Conservation (phyloP, 1,140 invertebrate genomes). For the Calosoma granatense region DNA sequence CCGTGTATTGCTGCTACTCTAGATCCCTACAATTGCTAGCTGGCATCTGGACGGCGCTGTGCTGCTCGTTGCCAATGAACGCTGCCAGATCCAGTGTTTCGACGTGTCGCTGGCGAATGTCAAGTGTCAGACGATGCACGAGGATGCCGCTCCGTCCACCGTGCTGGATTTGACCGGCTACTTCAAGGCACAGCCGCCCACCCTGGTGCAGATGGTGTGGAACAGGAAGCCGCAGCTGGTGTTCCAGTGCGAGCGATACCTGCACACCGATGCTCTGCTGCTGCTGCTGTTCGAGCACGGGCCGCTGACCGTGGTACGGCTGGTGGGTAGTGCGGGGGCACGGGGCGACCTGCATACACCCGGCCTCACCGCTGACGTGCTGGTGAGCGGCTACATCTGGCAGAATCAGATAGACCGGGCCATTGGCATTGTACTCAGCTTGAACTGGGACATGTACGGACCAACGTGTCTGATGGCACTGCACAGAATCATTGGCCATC, state of each 20-base stretch:
- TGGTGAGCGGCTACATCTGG: constrained; percentile 54
- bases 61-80: constrained; percentile 56
- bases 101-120: constrained; percentile 59
- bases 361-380: constrained; percentile 42
- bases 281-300: constrained; percentile 52
- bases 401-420: constrained; percentile 56
- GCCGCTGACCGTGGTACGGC: constrained; percentile 31
- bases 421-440: constrained; percentile 34
- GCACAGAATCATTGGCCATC: constrained; percentile 59
- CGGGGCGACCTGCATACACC: too few species aligned
- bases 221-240: constrained; percentile 31
- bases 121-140: constrained; percentile 54
- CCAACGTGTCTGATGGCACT: constrained; percentile 54
- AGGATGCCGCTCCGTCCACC: constrained; percentile 51
- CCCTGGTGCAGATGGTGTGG: constrained; percentile 43
- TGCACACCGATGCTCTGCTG: constrained; percentile 31
- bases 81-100: constrained; percentile 67
- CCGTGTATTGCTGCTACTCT: too few species aligned
- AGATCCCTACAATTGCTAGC: constrained; percentile 52
- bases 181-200: constrained; percentile 52
- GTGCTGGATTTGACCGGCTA: constrained; percentile 59
- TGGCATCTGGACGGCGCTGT: constrained; percentile 65
- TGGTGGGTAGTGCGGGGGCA: constrained; percentile 31
- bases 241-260: not conserved
- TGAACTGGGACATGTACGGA: constrained; percentile 63